phyloP scores from a whole-genome alignment of 2,797 vertebrate genomes.

The Alfaro cultratus region DNA sequence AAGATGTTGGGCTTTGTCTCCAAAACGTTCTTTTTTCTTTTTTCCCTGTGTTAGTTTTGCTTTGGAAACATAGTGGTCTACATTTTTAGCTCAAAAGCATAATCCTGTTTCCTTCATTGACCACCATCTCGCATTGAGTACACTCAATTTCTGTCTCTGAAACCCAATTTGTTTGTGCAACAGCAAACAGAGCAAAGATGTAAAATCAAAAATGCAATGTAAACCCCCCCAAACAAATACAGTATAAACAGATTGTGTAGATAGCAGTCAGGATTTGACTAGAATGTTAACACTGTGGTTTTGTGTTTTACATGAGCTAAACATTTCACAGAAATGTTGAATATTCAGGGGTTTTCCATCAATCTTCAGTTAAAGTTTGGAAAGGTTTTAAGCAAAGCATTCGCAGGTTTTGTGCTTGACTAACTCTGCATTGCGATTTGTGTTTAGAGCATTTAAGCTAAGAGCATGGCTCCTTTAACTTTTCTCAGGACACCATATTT shows the following conservation, averaged over 20 bases:
- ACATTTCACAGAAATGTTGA: neutral
- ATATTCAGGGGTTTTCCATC: neutral
- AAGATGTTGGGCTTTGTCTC: neutral
- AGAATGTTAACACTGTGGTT: neutral
- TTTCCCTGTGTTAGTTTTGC: neutral
- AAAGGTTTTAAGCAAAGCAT: neutral
- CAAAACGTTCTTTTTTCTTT: neutral
- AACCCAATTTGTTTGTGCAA: neutral
- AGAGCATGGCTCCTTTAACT: constrained; percentile 29
- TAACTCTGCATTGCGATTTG: neutral
- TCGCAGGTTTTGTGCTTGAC: neutral
- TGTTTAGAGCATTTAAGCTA: constrained; percentile 30
- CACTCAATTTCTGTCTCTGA: neutral
- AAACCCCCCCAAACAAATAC: neutral
- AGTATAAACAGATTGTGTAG: neutral
- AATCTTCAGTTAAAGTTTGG: neutral
- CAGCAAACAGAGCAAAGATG: neutral
- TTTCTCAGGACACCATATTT: constrained; percentile 24
- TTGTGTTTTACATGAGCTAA: neutral
- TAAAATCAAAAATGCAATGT: neutral
- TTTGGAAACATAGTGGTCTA: neutral
- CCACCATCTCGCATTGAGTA: too few relatives aligned
- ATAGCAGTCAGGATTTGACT: neutral
- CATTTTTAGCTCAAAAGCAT: neutral
- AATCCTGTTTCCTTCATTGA: neutral